Evolutionary conservation across 23 tunicate species (phyloP), one percentile per base, ranked within the genome.

Genomic region (Corella eumyota): DNA sequence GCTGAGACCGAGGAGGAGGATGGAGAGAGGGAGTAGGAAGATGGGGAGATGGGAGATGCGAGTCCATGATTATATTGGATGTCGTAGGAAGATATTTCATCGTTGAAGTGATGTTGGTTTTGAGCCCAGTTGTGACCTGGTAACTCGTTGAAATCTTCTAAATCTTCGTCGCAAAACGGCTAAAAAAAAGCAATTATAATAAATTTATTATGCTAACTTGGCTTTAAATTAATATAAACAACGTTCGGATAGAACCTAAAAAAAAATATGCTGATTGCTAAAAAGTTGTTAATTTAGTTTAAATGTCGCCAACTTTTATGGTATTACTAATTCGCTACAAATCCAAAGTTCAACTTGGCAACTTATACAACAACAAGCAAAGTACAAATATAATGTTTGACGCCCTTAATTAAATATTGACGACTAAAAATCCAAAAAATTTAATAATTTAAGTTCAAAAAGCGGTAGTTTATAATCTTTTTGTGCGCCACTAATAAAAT

Each of bases 161-260:
- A 35, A 44, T 84, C 94, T 44, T 84, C 94, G 50, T 75, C 94
- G 37, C 94, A 84, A 67, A 84, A 84, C 20, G 94, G 94, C 94
- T 84, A 69, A 27, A 61, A 62, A 35, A 0, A 56, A 31, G n/a
- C n/a, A n/a, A 28, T n/a, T 17, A 31, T 15, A 28, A 28, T 11
- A 19, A 50, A 13, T 32, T 53, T n/a, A 9, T 15, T 11, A 31
- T 32, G 25, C 49, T 31, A 30, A 11, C 19, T 28, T 28, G 21
- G 66, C 25, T 32, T 32, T 32, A 20, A 13, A 46, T 45, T 22
- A 45, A 21, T 40, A 40, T 9, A 40, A 32, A 15, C 19, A 28
- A 60, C 30, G 11, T n/a, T 22, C 0, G 50, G 50, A 9, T 40
- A 15, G 48, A n/a, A n/a, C n/a, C n/a, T n/a, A n/a, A n/a, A n/a